Evolutionary conservation across 2,888 invertebrate species (phyloP).

Genomic region (Dastarcus helophoroides): DNA sequence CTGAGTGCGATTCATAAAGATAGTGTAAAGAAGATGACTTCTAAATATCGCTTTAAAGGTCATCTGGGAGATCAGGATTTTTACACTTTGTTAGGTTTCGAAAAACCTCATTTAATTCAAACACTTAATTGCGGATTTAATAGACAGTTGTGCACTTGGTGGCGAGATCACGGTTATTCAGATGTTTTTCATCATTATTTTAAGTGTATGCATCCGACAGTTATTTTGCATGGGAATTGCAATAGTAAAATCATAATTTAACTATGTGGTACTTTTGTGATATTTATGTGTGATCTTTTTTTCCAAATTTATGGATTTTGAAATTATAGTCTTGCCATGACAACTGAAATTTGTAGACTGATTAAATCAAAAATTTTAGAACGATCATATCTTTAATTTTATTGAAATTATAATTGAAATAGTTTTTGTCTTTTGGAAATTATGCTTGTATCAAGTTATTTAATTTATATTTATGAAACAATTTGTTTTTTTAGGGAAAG

Average conservation of each 20-base stretch:
- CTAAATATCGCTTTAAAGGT: constrained; percentile 53
- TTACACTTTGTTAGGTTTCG: constrained; percentile 58
- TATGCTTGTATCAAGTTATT: too few relatives aligned
- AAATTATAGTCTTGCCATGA: too few relatives aligned
- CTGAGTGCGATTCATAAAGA: constrained; percentile 43
- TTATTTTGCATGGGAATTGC: constrained; percentile 66
- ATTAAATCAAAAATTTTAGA: too few relatives aligned
- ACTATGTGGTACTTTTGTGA: too few relatives aligned
- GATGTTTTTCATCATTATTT: constrained; percentile 62
- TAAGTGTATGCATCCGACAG: constrained; percentile 50
- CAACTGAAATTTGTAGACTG: too few relatives aligned
- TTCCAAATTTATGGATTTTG: too few relatives aligned
- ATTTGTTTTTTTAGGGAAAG: too few relatives aligned
- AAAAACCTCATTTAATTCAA: constrained; percentile 59
- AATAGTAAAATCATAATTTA: constrained; percentile 56
- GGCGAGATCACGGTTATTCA: constrained; percentile 62
- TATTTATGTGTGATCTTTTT: too few relatives aligned
- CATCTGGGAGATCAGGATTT: constrained; percentile 78
- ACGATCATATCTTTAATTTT: too few relatives aligned
- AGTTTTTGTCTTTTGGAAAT: too few relatives aligned
- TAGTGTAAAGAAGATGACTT: constrained; percentile 43
- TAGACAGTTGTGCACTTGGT: constrained; percentile 71
- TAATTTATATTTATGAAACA: too few relatives aligned
- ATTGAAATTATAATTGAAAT: too few relatives aligned
- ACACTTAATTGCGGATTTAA: constrained; percentile 70